These are phyloP conservation scores for Drosophila tripunctata DNA, from an alignment of 2,888 invertebrate genomes.

Conservation along the genomic window DNA sequence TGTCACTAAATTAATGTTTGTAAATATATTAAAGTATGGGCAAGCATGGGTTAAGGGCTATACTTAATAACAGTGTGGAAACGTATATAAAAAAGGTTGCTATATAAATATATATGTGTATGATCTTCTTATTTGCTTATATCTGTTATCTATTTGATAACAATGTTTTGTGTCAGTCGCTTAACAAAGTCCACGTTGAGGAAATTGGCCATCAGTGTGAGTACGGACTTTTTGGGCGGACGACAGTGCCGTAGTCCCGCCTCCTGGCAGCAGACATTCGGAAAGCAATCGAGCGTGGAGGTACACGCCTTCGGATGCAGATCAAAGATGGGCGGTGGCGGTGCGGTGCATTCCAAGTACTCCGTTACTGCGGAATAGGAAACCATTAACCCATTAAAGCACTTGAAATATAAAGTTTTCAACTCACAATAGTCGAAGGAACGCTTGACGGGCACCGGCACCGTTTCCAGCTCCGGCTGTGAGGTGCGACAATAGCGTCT, in stretches of 20 bases:
- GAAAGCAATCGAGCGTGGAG: slow-evolving; percentile 90
- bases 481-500: slow-evolving; percentile 90
- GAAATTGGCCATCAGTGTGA: slow-evolving; percentile 87
- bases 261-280: slow-evolving; percentile 92
- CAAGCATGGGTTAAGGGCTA: slow-evolving; percentile 11
- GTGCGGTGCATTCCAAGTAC: slow-evolving; percentile 90
- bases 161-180: slow-evolving; percentile 83
- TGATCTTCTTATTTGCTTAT: neutral
- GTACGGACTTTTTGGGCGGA: slow-evolving; percentile 89
- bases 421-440: slow-evolving; percentile 87
- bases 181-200: slow-evolving; percentile 83
- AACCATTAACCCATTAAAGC: neutral
- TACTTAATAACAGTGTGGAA: no score
- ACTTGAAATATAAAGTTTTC: neutral
- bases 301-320: slow-evolving; percentile 89
- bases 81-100: slow-evolving; percentile 35
- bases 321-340: slow-evolving; percentile 88
- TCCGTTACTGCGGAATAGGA: slow-evolving; percentile 84
- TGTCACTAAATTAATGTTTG: no score
- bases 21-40: neutral
- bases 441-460: slow-evolving; percentile 87
- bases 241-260: slow-evolving; percentile 89
- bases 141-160: slow-evolving; percentile 75
- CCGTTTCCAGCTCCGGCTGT: slow-evolving; percentile 87
- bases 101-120: slow-evolving; percentile 7